A percentile compares a stretch with the other conserved stretches of the same genome.
phyloP scores from a whole-genome alignment of 2,888 invertebrate species.

The Stegana nigrithorax region DNA sequence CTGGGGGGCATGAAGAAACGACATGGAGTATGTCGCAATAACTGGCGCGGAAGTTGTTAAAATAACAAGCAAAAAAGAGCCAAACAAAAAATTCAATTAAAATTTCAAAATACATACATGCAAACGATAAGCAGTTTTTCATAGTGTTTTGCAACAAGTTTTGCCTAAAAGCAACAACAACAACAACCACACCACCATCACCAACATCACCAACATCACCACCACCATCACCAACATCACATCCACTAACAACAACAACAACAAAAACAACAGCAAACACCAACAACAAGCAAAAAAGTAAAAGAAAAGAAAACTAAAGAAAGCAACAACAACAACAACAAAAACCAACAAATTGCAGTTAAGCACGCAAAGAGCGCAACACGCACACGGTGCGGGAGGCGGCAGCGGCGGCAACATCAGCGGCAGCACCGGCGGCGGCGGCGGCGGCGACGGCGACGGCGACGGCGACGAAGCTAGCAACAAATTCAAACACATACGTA shows the following conservation, averaged over 20 bases:
- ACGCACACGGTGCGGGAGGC: no score
- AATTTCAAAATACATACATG: background rate
- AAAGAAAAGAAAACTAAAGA: no score
- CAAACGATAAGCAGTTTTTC: background rate
- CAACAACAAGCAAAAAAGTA: no score
- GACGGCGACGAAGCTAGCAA: no score
- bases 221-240: no score
- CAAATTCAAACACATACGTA: no score
- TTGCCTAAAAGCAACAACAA: background rate
- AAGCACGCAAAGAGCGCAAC: background rate
- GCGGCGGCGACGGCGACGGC: background rate
- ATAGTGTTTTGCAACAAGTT: background rate
- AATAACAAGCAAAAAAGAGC: background rate
- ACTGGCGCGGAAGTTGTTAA: conserved; percentile 2
- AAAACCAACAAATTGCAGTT: background rate
- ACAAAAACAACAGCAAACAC: background rate
- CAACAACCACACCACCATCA: background rate
- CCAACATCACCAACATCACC: no score
- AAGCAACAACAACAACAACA: no score
- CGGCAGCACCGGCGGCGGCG: background rate
- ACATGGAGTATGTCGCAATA: no score
- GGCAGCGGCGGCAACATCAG: background rate
- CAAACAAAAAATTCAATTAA: background rate
- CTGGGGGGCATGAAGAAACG: background rate
- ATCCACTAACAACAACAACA: no score